phyloP scores from a whole-genome alignment of 2,797 vertebrate species.

The Jordanella pulchra region DNA sequence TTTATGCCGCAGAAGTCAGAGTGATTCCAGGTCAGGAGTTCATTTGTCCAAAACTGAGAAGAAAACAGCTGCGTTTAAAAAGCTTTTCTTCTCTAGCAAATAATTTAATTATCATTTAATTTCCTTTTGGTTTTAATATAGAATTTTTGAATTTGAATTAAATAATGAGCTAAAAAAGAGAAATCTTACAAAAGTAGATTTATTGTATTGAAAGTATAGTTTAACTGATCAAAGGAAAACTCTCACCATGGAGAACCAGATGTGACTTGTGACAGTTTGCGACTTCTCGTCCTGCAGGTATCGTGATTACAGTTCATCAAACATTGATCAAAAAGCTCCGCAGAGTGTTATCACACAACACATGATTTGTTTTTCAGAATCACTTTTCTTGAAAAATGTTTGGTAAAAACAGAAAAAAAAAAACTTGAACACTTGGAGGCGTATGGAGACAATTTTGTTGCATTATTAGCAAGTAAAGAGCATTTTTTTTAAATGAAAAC shows the following conservation, averaged over 20 bases:
- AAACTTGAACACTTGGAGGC: too few relatives aligned
- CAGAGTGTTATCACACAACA: neutral
- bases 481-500: too few relatives aligned
- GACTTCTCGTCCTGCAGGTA: slow-evolving; percentile 12
- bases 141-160: too few relatives aligned
- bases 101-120: neutral
- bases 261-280: slow-evolving; percentile 7
- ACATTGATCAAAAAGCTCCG: neutral
- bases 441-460: too few relatives aligned
- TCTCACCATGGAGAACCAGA: slow-evolving; percentile 1
- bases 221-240: neutral
- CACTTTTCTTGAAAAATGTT: too few relatives aligned
- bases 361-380: too few relatives aligned
- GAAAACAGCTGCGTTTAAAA: neutral
- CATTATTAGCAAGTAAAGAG: too few relatives aligned
- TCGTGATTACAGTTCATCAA: neutral
- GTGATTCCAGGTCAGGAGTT: slow-evolving; percentile 65
- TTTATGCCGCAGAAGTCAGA: neutral
- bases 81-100: neutral
- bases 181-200: neutral
- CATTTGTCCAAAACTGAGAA: slow-evolving; percentile 19
- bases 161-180: too few relatives aligned
- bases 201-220: neutral
- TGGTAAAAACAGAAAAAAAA: too few relatives aligned
- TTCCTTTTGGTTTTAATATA: too few relatives aligned